Conservation (phyloP, 1,140 invertebrate species). For the Nephila pilipes region DNA sequence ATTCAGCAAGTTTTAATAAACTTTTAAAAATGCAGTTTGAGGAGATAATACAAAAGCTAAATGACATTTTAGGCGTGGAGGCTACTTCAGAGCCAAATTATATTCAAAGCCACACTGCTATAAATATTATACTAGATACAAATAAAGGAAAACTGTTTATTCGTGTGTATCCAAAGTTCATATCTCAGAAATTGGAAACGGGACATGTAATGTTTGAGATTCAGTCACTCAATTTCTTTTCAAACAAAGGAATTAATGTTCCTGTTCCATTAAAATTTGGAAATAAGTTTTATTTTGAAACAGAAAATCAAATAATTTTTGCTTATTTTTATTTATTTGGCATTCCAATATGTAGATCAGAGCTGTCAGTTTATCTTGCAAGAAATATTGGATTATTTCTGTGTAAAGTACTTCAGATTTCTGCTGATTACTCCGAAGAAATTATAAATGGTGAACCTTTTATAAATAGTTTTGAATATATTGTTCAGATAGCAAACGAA, state of each 20-base stretch:
- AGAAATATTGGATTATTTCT: not conserved
- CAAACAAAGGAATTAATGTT: not conserved
- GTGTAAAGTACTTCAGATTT: not conserved
- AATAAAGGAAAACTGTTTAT: constrained; percentile 24
- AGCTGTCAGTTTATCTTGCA: constrained; percentile 1
- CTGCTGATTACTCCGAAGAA: not conserved
- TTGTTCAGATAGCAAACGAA: not conserved
- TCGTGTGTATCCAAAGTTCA: not conserved
- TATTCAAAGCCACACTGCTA: not conserved
- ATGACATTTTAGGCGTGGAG: no score
- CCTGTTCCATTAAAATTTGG: not conserved
- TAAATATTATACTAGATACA: not conserved
- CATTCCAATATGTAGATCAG: not conserved
- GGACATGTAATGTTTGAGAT: not conserved
- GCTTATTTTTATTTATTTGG: constrained; percentile 29
- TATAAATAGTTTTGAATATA: constrained; percentile 2
- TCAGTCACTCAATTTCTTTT: not conserved
- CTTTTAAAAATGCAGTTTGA: not conserved
- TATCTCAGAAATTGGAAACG: not conserved
- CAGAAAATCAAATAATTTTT: not conserved
- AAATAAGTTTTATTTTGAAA: not conserved
- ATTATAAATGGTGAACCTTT: not conserved
- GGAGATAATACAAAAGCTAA: not conserved
- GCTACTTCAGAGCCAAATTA: not conserved
- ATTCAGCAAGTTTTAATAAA: no score